A percentile compares a stretch with the other conserved stretches of the same genome.
These are phyloP conservation scores for Brachionichthys hirsutus DNA, from an alignment of 2,113 vertebrate species.

Conservation along the genomic window DNA sequence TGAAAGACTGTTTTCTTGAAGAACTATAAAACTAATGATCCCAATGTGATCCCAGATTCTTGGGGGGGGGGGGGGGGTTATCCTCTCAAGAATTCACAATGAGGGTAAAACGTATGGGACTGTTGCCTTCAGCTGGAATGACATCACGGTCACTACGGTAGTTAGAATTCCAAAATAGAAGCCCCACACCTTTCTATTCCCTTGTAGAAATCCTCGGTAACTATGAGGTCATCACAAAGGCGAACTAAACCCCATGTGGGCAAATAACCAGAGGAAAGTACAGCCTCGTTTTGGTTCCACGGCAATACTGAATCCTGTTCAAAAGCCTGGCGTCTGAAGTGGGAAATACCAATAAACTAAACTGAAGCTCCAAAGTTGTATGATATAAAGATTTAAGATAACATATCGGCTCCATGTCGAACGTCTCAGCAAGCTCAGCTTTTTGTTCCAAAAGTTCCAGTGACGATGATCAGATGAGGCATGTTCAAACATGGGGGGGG, in stretches of 20 bases:
- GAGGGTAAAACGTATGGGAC: no score
- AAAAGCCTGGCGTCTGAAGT: background rate
- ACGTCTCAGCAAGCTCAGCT: no score
- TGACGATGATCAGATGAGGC: slow-evolving; percentile 21
- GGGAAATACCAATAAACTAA: slow-evolving; percentile 5
- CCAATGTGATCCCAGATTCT: no score
- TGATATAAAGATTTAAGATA: no score
- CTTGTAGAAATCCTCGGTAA: slow-evolving; percentile 29
- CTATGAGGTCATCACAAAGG: slow-evolving; percentile 26
- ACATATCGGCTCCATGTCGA: no score
- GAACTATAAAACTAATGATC: no score
- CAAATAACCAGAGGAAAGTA: slow-evolving; percentile 45
- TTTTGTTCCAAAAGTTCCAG: background rate
- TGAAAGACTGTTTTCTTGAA: no score
- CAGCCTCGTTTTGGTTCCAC: slow-evolving; percentile 28
- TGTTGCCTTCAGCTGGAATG: no score
- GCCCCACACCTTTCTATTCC: background rate
- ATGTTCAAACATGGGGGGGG: background rate
- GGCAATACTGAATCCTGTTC: background rate
- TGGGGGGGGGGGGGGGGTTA: no score
- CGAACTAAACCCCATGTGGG: slow-evolving; percentile 29
- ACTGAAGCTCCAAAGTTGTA: background rate
- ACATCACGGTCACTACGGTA: no score
- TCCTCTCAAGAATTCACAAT: no score
- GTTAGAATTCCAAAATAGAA: no score